phyloP scores from a whole-genome alignment of 2,888 invertebrate species.

The Hypena proboscidalis region DNA sequence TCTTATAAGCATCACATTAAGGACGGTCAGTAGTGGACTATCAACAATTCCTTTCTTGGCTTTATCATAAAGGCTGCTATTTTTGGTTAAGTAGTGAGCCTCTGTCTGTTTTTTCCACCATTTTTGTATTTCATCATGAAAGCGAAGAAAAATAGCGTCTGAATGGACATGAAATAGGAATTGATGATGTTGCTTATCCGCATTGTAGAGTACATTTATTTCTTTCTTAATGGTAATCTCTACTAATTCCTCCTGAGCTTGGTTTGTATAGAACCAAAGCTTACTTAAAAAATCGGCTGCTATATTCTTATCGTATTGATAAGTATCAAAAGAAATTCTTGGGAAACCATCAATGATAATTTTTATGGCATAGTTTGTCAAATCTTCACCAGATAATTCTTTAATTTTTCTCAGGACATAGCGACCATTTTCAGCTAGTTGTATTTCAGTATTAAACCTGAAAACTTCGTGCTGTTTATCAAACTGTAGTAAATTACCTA shows the following conservation, averaged over 20 bases:
- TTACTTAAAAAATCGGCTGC: conserved; percentile 48
- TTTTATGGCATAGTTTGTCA: conserved; percentile 39
- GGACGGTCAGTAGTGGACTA: conserved; percentile 48
- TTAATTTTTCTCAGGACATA: conserved; percentile 35
- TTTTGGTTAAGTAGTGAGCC: conserved; percentile 44
- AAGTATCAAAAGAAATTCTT: conserved; percentile 42
- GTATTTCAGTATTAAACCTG: conserved; percentile 36
- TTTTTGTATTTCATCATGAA: conserved; percentile 56
- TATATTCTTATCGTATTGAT: conserved; percentile 42
- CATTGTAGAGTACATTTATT: conserved; percentile 44
- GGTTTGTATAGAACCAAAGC: conserved; percentile 55
- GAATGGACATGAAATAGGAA: conserved; percentile 49
- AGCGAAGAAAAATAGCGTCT: conserved; percentile 52
- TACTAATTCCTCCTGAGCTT: conserved; percentile 50
- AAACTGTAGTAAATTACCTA: conserved; percentile 47
- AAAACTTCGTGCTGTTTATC: conserved; percentile 37
- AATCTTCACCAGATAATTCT: conserved; percentile 22
- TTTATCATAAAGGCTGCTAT: conserved; percentile 43
- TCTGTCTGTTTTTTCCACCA: conserved; percentile 53
- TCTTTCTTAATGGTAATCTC: conserved; percentile 47
- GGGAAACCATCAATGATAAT: conserved; percentile 48
- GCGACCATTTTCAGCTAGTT: conserved; percentile 37
- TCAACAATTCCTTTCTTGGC: conserved; percentile 51
- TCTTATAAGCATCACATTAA: conserved; percentile 48
- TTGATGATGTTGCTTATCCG: conserved; percentile 38